Evolutionary conservation across 2,113 vertebrate genomes (phyloP).

Genomic region (Struthio camelus): DNA sequence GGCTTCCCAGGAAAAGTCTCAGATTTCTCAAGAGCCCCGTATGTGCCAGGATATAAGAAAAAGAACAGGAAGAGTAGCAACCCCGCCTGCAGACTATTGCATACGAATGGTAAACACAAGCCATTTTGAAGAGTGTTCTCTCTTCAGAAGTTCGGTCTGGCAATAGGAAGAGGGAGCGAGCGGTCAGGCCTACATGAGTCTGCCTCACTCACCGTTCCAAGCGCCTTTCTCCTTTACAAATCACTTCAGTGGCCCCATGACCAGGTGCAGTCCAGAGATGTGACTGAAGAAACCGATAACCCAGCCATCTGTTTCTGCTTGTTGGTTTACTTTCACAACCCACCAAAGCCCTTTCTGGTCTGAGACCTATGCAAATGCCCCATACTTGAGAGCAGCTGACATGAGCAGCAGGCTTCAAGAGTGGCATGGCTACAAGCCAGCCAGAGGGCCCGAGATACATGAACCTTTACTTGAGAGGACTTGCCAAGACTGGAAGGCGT

Average conservation of each 20-base stretch:
- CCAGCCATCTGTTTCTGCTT: not conserved
- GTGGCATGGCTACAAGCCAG: not conserved
- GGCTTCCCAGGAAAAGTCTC: not conserved
- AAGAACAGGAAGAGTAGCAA: not conserved
- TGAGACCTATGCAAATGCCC: not conserved
- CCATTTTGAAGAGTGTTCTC: not conserved
- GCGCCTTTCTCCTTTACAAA: not conserved
- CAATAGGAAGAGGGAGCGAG: not conserved
- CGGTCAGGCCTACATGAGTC: not conserved
- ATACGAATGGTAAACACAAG: not conserved
- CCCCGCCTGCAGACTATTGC: no score
- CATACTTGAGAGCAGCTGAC: not conserved
- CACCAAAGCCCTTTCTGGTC: not conserved
- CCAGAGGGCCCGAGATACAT: not conserved
- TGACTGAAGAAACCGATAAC: not conserved
- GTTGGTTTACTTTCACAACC: not conserved
- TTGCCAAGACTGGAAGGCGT: not conserved
- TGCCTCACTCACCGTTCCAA: not conserved
- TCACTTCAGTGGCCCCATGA: not conserved
- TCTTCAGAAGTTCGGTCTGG: not conserved
- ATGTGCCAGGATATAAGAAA: not conserved
- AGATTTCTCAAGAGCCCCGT: not conserved
- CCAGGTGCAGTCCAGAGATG: not conserved
- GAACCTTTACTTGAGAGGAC: not conserved
- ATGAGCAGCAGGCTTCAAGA: not conserved